A percentile compares a stretch with the other conserved stretches of the same genome.
Conservation (phyloP, 1,140 invertebrate genomes). For the Conus betulinus region DNA sequence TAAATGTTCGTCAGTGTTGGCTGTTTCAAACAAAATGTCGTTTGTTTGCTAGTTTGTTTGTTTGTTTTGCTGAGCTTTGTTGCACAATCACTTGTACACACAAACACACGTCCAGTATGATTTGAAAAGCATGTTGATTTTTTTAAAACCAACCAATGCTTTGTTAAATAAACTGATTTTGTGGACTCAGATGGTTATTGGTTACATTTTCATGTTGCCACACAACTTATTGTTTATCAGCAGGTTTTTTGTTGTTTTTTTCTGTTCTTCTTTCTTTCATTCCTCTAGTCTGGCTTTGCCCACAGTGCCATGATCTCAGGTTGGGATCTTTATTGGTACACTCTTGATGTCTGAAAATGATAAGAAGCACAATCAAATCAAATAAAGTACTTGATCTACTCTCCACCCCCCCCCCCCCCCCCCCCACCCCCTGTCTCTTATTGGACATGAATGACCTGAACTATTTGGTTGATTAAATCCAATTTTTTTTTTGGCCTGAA, state of each 20-base stretch:
- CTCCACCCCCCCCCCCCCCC: too few relatives aligned
- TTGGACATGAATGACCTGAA: too few relatives aligned
- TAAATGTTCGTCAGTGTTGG: background rate
- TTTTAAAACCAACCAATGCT: too few relatives aligned
- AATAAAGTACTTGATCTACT: too few relatives aligned
- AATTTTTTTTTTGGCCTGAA: too few relatives aligned
- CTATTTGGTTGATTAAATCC: too few relatives aligned
- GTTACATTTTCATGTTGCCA: background rate
- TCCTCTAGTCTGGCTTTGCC: background rate
- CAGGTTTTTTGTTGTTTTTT: background rate
- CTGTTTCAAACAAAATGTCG: background rate
- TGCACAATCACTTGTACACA: background rate
- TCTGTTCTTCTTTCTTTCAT: background rate
- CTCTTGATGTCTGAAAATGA: background rate
- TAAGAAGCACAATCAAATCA: too few relatives aligned
- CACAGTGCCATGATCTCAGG: slow-evolving; percentile 2
- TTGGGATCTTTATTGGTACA: background rate
- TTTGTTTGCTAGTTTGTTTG: background rate
- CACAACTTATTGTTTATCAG: background rate
- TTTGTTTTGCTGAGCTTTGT: background rate
- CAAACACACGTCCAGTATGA: background rate
- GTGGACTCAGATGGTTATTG: background rate
- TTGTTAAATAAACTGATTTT: background rate
- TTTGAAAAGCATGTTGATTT: too few relatives aligned
- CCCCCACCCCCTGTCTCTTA: too few relatives aligned